Conservation (phyloP, 2,797 vertebrate genomes). For the Rhabdophis nuchalis region DNA sequence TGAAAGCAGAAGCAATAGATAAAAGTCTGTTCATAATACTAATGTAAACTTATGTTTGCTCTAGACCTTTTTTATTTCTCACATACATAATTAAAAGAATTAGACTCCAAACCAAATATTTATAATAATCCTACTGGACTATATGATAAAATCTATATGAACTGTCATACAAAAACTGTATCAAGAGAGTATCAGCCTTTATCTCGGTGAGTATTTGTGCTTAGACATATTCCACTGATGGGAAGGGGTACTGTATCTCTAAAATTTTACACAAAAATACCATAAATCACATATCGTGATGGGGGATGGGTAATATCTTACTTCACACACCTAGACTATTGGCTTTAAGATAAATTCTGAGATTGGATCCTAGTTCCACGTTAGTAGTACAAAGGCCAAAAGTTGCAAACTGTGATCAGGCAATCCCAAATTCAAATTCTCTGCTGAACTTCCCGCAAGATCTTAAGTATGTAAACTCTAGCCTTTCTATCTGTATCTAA, state of each 20-base stretch:
- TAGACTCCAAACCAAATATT: background rate
- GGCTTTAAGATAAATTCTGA: background rate
- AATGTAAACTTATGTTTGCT: background rate
- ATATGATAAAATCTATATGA: background rate
- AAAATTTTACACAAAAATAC: background rate
- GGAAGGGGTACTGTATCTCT: background rate
- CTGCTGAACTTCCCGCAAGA: background rate
- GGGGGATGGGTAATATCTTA: background rate
- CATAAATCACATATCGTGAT: background rate
- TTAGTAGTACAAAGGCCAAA: background rate
- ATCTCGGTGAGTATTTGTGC: background rate
- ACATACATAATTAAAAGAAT: background rate
- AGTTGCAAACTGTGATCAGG: background rate
- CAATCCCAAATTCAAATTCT: background rate
- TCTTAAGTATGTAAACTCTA: background rate
- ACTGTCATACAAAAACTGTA: background rate
- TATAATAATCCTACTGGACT: background rate
- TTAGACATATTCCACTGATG: background rate
- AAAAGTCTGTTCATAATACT: background rate
- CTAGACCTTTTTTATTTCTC: background rate
- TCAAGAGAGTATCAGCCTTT: background rate
- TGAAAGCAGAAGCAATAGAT: slow-evolving; percentile 1
- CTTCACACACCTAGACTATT: background rate
- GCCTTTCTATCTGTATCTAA: background rate
- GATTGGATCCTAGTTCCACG: background rate